Evolutionary conservation across 2,888 invertebrate species (phyloP), one percentile per base, ranked within the genome.

Genomic region (Amorpha juglandis): DNA sequence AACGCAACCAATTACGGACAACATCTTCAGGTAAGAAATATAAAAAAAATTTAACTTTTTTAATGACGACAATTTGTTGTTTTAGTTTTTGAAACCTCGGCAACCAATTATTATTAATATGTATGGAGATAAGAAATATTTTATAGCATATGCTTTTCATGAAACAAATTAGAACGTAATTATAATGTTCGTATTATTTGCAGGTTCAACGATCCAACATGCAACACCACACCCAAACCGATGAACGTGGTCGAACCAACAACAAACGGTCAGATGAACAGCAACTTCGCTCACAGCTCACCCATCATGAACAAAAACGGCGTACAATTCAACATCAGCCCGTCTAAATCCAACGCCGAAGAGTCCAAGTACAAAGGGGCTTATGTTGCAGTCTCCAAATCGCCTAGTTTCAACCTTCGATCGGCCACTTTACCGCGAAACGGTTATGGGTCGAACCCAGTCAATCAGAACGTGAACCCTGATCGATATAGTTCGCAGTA

Each of bases 391-490:
- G 89, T 91, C 33, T 80, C 90, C 2, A 93, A 93, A 76, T 93
- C 93, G 6, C 93, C 93, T 62, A 93, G 89, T 73, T 92, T 93
- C 76, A 91, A 92, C 66, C 77, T 92, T 50, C 86, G 96, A 51
- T 96, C 97, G 0, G 95, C 96, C 27, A 97, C 97, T 0, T 84
- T 97, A 63, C 97, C 97, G 0, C 94, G 97, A 68, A 96, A 96
- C 75, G 95, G 95, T 42, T 96, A 93, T 72, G 89, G 87, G 0
- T 87, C 90, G 7, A 90, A 82, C 69, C 87, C 86, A 11, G 85
- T 83, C 69, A 89, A 81, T 69, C 91, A 86, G 69, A 91, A 89
- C 66, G 91, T 92, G 1, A 93, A 93, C 71, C 92, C 92, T 1
- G 91, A 93, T 71, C 78, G 94, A 73, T 92, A 94, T 83, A 89